Conservation (phyloP, 92 coral and sea anemone species). For the Scolanthus callimorphus region DNA sequence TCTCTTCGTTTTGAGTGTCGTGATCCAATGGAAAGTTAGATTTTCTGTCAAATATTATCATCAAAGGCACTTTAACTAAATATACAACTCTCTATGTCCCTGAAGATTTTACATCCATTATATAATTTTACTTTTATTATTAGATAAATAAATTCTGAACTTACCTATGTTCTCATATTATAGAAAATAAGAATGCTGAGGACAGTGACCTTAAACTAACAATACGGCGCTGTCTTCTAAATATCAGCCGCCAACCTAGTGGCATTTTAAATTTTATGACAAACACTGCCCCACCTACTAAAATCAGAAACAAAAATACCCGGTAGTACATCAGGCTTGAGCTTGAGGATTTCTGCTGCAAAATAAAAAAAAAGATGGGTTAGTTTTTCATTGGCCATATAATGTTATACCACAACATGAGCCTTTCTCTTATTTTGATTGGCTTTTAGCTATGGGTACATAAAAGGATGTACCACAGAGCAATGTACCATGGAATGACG, state of each 20-base stretch:
- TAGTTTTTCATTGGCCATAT: no score
- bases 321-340: neutral
- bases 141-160: neutral
- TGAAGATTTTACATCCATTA: neutral
- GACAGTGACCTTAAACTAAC: constrained; percentile 52
- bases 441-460: no score
- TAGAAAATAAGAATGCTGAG: constrained; percentile 16
- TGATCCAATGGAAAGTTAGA: no score
- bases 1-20: no score
- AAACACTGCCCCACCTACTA: constrained; percentile 14
- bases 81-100: no score
- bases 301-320: constrained; percentile 18
- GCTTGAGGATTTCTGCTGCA: neutral
- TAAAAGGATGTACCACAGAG: no score
- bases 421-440: no score
- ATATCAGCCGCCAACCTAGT: constrained; percentile 39
- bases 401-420: no score
- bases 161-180: neutral
- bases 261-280: constrained; percentile 33
- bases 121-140: neutral
- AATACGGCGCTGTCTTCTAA: constrained; percentile 56
- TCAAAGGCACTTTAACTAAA: no score
- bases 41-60: no score
- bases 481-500: no score
- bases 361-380: no score